These are phyloP conservation scores for Colletes latitarsis DNA, from an alignment of 1,140 invertebrate genomes.

Conservation along the genomic window DNA sequence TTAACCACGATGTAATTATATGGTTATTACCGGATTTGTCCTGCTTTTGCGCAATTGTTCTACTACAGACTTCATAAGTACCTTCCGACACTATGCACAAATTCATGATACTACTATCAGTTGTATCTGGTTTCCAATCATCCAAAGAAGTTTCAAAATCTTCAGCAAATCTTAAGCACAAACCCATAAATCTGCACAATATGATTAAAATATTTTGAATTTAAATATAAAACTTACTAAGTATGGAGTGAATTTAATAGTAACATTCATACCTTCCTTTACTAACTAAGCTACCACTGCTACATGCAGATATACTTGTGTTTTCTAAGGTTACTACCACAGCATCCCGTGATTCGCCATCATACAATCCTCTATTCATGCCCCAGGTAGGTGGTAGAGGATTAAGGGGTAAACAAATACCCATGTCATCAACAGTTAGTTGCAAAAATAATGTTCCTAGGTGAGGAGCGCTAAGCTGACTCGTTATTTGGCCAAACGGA, in stretches of 20 bases:
- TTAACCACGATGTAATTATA: conserved; percentile 19
- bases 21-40: conserved; percentile 81
- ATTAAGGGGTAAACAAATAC: conserved; percentile 96
- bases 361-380: conserved; percentile 85
- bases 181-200: conserved; percentile 88
- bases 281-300: conserved; percentile 88
- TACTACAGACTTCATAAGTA: conserved; percentile 97
- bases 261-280: conserved; percentile 82
- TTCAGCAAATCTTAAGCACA: conserved; percentile 96
- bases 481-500: conserved; percentile 89
- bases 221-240: background rate
- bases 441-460: conserved; percentile 96
- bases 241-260: background rate
- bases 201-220: conserved; percentile 13
- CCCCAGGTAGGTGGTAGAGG: conserved; percentile 87
- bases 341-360: conserved; percentile 92
- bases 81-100: conserved; percentile 98
- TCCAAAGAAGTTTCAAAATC: conserved; percentile 98
- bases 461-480: conserved; percentile 87
- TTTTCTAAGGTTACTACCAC: conserved; percentile 97
- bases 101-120: conserved; percentile 93
- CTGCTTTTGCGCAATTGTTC: conserved; percentile 91
- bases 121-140: conserved; percentile 97
- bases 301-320: conserved; percentile 94
- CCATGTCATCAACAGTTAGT: conserved; percentile 97